Base-by-base conservation (phyloP, 2,888 invertebrate species). In the Meiosimyza decipiens region DNA sequence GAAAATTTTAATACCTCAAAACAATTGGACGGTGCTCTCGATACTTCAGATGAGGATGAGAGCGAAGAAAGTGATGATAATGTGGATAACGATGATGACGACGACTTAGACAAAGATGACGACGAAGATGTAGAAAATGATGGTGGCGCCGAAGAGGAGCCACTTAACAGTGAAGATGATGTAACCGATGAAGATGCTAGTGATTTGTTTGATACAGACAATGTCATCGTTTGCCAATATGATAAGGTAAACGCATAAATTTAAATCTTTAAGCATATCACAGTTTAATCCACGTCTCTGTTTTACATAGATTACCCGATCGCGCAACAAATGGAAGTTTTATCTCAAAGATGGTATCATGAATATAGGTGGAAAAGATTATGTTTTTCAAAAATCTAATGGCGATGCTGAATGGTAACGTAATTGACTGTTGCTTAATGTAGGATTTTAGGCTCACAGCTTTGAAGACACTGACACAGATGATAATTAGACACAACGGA, bases 221-320 rank as follows among this genome's bases (percentile, higher is more conserved):
- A 99, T 90, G 98, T 99, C 73, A 97, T 99, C 75, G 99, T 99
- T 74, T 99, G 99, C 87, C 99, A 99, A 88, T 99, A 99, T 89
- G 99, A 99, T 89, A 99, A 99, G 91, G 95, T 95, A 86, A 15
- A 16, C 11, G 50, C 51, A 66, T 33, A 33, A 40, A 40, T 40
- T 40, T 40, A 6, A 40, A 40, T 2, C 40, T 40, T 3, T 28
- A 3, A 40, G 9, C 6, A 40, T 6, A 40, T 6, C 9, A 40
- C 5, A 40, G 1, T 40, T 40, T 40, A 9, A 6, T 40, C 9
- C 0, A 40, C 9, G 40, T 7, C 40, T 40, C 18, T 16, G 22
- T 54, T 22, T 15, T 55, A 74, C 88, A 18, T 86, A 95, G 95
- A 98, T 99, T 75, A 98, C 98, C 77, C 92, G 99, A 86, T 98